Evolutionary conservation across 2,888 invertebrate genomes (phyloP).

Genomic region (Ornithoptera alexandrae): DNA sequence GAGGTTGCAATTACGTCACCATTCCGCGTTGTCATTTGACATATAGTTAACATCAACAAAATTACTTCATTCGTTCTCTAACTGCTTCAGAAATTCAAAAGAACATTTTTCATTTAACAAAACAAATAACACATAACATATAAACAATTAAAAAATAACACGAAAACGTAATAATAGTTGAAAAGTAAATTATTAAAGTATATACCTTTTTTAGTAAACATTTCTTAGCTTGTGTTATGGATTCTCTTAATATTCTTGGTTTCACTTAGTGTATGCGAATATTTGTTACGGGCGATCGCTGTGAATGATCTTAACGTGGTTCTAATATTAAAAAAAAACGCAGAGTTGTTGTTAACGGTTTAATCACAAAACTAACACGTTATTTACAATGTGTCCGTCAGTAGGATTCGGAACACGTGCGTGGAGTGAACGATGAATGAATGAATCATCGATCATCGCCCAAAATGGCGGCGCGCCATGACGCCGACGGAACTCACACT

Average conservation of each 20-base stretch:
- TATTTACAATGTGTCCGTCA: constrained; percentile 18
- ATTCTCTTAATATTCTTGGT: constrained; percentile 13
- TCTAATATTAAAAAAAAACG: constrained; percentile 1
- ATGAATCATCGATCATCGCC: constrained; percentile 22
- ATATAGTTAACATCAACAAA: neutral
- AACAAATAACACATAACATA: constrained; percentile 3
- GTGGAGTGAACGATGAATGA: constrained; percentile 26
- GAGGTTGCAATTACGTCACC: neutral
- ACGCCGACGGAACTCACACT: constrained; percentile 22
- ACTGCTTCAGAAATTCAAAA: neutral
- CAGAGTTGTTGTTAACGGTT: constrained; percentile 13
- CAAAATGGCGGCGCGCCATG: constrained; percentile 29
- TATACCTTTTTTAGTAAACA: constrained; percentile 26
- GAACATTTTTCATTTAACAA: neutral
- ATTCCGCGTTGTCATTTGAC: neutral
- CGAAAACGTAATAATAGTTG: neutral
- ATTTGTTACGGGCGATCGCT: neutral
- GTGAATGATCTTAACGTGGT: neutral
- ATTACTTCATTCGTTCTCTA: neutral
- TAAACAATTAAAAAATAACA: constrained; percentile 1
- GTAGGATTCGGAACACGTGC: constrained; percentile 23
- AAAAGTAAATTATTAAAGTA: constrained; percentile 16
- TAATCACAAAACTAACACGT: constrained; percentile 22
- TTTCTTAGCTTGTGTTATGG: constrained; percentile 23
- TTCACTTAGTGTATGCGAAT: constrained; percentile 1